Conservation (phyloP, 2,888 invertebrate genomes). For the Meganola albula region DNA sequence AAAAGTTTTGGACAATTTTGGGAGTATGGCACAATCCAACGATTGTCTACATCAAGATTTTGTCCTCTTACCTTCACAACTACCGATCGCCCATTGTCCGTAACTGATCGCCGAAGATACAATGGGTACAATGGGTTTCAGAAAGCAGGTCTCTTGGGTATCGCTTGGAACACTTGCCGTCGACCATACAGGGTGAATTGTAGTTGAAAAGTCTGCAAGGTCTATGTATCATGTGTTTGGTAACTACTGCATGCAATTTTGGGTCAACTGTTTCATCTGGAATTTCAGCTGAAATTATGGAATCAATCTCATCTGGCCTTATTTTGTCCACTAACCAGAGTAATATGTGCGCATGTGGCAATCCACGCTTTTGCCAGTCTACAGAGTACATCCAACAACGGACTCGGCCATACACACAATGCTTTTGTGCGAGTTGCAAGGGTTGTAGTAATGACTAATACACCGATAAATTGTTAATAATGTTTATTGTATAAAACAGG, state of each 20-base stretch:
- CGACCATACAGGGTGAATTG: slow-evolving; percentile 22
- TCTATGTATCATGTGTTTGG: slow-evolving; percentile 21
- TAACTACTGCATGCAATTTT: slow-evolving; percentile 20
- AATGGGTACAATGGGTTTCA: slow-evolving; percentile 26
- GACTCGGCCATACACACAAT: slow-evolving; percentile 20
- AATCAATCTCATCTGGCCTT: slow-evolving; percentile 17
- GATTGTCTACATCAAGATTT: slow-evolving; percentile 20
- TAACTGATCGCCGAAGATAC: slow-evolving; percentile 9
- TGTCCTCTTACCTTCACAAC: slow-evolving; percentile 5
- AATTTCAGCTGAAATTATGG: slow-evolving; percentile 22
- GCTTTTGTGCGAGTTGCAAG: too few relatives aligned
- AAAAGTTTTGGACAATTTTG: slow-evolving; percentile 26
- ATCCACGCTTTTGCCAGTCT: slow-evolving; percentile 21
- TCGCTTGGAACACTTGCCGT: slow-evolving; percentile 33
- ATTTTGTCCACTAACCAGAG: slow-evolving; percentile 20
- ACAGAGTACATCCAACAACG: slow-evolving; percentile 25
- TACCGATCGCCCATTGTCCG: not conserved
- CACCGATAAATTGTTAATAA: too few relatives aligned
- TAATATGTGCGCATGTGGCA: slow-evolving; percentile 18
- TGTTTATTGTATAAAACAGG: too few relatives aligned
- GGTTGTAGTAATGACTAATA: too few relatives aligned
- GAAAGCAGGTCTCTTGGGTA: slow-evolving; percentile 36
- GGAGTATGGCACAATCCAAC: slow-evolving; percentile 30
- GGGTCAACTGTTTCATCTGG: slow-evolving; percentile 18
- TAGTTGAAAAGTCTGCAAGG: slow-evolving; percentile 21